phyloP scores from a whole-genome alignment of 2,113 vertebrate species.

The Aramus guarauna region DNA sequence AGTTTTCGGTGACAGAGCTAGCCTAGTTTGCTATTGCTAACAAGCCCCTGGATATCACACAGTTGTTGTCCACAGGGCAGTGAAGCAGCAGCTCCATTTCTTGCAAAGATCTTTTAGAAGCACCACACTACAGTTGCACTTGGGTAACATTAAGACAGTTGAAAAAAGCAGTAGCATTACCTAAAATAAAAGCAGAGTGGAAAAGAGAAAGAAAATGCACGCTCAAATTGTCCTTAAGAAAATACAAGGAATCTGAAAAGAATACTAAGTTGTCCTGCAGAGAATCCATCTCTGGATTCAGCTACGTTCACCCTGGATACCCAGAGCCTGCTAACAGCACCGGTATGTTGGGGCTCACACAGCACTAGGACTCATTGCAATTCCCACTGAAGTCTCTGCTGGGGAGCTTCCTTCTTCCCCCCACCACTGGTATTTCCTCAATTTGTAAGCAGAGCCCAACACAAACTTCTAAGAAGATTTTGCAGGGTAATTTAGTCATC shows the following conservation, averaged over 20 bases:
- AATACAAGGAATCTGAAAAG: not conserved
- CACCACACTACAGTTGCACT: not conserved
- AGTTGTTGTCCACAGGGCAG: not conserved
- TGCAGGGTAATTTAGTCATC: not conserved
- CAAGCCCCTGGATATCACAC: not conserved
- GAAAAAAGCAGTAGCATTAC: not conserved
- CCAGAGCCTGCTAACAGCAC: not conserved
- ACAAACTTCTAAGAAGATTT: not conserved
- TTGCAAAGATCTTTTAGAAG: not conserved
- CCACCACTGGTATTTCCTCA: not conserved
- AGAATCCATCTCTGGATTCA: not conserved
- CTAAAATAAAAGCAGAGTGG: not conserved
- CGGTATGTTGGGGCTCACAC: not conserved
- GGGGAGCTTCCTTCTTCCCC: not conserved
- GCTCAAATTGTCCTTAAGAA: not conserved
- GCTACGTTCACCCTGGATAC: not conserved
- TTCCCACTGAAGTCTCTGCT: not conserved
- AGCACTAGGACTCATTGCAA: not conserved
- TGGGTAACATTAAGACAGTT: not conserved
- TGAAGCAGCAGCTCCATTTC: not conserved
- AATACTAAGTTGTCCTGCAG: not conserved
- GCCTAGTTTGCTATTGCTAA: not conserved
- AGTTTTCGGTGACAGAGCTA: not conserved
- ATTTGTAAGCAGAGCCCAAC: not conserved
- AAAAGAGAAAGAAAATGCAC: not conserved